Percentiles rank a stretch among this genome's conserved stretches.
Conservation (phyloP, 2,888 invertebrate genomes). For the Hemistola chrysoprasaria region DNA sequence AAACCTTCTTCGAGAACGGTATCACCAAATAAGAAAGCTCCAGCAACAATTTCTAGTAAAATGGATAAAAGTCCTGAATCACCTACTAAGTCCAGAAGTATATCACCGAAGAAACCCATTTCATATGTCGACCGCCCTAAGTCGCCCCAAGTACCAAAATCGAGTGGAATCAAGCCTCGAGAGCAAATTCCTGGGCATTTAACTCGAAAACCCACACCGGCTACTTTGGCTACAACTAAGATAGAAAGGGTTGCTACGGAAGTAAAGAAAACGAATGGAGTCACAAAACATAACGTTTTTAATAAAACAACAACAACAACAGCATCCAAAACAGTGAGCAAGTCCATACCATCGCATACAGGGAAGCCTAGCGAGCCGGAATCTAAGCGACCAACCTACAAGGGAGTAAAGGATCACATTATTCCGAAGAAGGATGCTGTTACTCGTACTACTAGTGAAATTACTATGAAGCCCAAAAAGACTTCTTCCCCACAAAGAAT, state of each 20-base stretch:
- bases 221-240: constrained; percentile 48
- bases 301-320: constrained; percentile 42
- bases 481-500: constrained; percentile 64
- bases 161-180: constrained; percentile 54
- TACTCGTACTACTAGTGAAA: constrained; percentile 81
- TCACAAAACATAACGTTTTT: constrained; percentile 52
- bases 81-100: constrained; percentile 55
- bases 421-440: constrained; percentile 64
- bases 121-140: constrained; percentile 54
- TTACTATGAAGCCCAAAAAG: constrained; percentile 75
- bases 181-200: constrained; percentile 49
- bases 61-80: constrained; percentile 44
- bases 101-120: constrained; percentile 63
- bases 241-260: constrained; percentile 52
- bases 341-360: constrained; percentile 36
- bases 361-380: constrained; percentile 52
- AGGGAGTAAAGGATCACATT: constrained; percentile 56
- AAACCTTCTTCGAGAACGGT: constrained; percentile 56
- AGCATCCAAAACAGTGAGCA: constrained; percentile 43
- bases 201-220: constrained; percentile 53
- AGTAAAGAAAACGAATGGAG: constrained; percentile 49
- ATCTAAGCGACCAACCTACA: constrained; percentile 56
- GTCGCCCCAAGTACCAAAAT: constrained; percentile 61
- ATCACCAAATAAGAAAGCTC: constrained; percentile 60
- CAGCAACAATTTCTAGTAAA: constrained; percentile 35